Conservation (phyloP, 2,888 invertebrate genomes). For the Phorcus lineatus region DNA sequence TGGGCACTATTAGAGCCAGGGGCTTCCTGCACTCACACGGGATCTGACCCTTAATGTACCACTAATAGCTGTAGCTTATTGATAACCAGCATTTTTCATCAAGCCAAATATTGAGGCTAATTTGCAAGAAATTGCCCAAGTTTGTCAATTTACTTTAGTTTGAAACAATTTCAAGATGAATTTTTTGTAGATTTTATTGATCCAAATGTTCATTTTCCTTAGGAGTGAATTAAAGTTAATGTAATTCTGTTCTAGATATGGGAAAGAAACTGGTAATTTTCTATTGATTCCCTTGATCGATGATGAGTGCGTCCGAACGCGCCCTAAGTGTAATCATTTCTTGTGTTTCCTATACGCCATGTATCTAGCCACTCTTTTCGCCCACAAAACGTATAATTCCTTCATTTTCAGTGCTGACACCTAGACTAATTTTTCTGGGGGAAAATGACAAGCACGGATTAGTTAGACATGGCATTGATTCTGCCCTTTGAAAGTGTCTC, state of each 20-base stretch:
- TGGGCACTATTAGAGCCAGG: too few species aligned
- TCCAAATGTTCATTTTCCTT: constrained; percentile 10
- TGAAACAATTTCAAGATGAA: background rate
- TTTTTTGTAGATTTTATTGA: background rate
- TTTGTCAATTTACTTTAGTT: constrained; percentile 16
- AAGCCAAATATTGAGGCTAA: too few species aligned
- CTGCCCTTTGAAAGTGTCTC: background rate
- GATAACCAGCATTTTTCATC: too few species aligned
- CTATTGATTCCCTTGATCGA: background rate
- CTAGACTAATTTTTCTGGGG: constrained; percentile 19
- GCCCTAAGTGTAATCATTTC: constrained; percentile 19
- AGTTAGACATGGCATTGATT: constrained; percentile 22
- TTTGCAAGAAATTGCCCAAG: too few species aligned
- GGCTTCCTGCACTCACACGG: too few species aligned
- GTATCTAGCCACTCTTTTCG: constrained; percentile 3
- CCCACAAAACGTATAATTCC: constrained; percentile 24
- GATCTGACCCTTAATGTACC: too few species aligned
- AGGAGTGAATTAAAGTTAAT: constrained; percentile 19
- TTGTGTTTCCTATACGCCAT: constrained; percentile 16
- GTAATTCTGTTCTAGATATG: constrained; percentile 15
- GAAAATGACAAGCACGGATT: constrained; percentile 24
- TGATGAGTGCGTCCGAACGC: background rate
- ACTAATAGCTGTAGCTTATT: too few species aligned
- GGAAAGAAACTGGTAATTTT: constrained; percentile 21
- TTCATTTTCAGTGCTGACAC: constrained; percentile 16